A percentile compares a stretch with the other conserved stretches of the same genome.
Conservation (phyloP, 2,113 vertebrate genomes). For the Aix galericulata region DNA sequence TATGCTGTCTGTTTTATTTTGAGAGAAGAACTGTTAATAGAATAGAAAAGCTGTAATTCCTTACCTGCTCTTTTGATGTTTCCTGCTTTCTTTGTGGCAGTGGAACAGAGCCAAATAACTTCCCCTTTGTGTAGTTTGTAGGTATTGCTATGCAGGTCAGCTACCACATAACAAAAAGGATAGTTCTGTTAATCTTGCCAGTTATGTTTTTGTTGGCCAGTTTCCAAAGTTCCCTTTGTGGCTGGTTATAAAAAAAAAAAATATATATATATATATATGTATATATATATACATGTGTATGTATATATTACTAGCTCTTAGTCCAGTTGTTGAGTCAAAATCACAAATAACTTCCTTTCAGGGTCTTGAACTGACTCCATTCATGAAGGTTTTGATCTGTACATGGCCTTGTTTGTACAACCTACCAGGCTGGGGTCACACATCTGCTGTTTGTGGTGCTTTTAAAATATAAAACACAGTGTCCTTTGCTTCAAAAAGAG, state of each 20-base stretch:
- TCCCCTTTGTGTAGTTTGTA: neutral
- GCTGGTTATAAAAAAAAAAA: constrained; percentile 3
- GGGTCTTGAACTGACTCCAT: neutral
- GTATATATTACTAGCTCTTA: neutral
- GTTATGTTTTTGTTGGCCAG: constrained; percentile 1
- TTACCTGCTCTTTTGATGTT: constrained; percentile 11
- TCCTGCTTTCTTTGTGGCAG: neutral
- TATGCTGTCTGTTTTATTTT: neutral
- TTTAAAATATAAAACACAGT: neutral
- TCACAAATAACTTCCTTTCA: neutral
- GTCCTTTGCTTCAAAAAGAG: neutral
- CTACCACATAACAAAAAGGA: neutral
- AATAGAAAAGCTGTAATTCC: neutral
- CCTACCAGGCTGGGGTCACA: neutral
- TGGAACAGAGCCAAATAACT: constrained; percentile 5
- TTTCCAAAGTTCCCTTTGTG: constrained; percentile 1
- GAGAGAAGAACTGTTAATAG: constrained; percentile 3
- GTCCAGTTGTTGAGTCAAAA: neutral
- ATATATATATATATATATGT: no score
- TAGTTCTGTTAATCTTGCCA: neutral
- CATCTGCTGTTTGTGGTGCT: neutral
- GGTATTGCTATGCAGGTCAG: neutral
- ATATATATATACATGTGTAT: no score
- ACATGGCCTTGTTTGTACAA: neutral
- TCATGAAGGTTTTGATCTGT: neutral